Conservation (phyloP, 2,797 vertebrate species). For the Gymnocypris eckloni region DNA sequence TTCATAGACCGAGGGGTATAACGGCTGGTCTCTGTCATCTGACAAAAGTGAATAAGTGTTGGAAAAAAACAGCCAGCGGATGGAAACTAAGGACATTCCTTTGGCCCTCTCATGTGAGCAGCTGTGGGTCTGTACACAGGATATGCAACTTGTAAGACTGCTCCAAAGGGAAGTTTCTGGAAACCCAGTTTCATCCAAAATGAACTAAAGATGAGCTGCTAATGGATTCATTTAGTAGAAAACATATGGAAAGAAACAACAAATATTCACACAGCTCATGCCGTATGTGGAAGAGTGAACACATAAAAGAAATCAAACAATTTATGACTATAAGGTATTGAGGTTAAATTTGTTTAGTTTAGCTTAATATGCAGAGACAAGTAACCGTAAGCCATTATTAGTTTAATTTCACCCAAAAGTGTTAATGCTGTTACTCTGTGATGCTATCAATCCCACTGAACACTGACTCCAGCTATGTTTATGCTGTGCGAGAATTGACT, state of each 20-base stretch:
- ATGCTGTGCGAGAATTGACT: background rate
- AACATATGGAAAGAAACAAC: background rate
- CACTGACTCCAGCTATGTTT: background rate
- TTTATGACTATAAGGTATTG: background rate
- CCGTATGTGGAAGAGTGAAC: background rate
- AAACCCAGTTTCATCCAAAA: conserved; percentile 15
- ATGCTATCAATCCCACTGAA: background rate
- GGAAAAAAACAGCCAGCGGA: conserved; percentile 29
- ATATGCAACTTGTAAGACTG: conserved; percentile 42
- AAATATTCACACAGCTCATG: background rate
- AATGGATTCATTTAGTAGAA: background rate
- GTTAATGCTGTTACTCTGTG: background rate
- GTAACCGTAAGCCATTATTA: background rate
- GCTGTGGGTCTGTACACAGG: conserved; percentile 53
- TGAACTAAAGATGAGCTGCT: background rate
- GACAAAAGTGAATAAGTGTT: conserved; percentile 11
- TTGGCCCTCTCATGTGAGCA: conserved; percentile 52
- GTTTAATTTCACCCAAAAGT: background rate
- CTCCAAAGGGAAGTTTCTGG: conserved; percentile 50
- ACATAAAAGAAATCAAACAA: background rate
- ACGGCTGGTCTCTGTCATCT: conserved; percentile 28
- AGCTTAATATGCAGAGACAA: background rate
- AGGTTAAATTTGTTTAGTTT: too few relatives aligned
- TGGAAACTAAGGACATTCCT: conserved; percentile 43
- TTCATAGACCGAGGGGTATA: conserved; percentile 1